Base-by-base conservation (phyloP, 1,140 invertebrate species). In the Drosophila ironensis region DNA sequence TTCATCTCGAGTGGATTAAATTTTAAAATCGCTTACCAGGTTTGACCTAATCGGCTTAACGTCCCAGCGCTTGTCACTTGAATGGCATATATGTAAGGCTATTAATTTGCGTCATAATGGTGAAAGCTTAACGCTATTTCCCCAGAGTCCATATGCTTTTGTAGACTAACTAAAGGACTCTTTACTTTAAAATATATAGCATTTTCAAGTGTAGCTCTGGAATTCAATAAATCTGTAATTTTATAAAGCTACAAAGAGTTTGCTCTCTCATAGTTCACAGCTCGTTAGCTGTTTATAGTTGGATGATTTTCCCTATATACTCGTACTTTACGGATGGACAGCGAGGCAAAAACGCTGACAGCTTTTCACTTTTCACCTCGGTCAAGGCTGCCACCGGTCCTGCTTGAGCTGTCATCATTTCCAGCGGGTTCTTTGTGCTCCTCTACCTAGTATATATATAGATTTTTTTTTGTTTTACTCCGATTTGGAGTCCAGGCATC, bases 361-460 rank as follows among this genome's bases (percentile, higher is more conserved):
- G 74, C 78, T 71, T 82, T 82, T 84, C 78, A 82, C 73, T 82
- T 82, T 82, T 78, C 80, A 82, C 73, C 69, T 69, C 46, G 77
- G 77, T 84, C 77, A 82, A 82, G 77, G 77, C 73, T 84, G 64
- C 46, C 66, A 45, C 24, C 47, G 25, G 30, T n/a, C 14, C 44
- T 35, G 47, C 42, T 48, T 27, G 56, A 48, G 59, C 59, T 63
- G 59, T 48, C 59, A 63, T 63, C 48, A 19, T 72, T 47, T 60
- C 12, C 52, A 61, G 59, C 54, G 54, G 28, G 30, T 64, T 51
- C 61, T 54, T 50, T 44, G 50, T 50, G 60, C 40, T 64, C 17
- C 41, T 51, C 40, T 30, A 16, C 19, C 59, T 16, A 63, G 20
- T 17, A n/a, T n/a, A n/a, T n/a, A n/a, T n/a, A n/a, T n/a, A n/a